Conservation (phyloP, 92 coral and sea anemone genomes). For the Palythoa caribaeorum region DNA sequence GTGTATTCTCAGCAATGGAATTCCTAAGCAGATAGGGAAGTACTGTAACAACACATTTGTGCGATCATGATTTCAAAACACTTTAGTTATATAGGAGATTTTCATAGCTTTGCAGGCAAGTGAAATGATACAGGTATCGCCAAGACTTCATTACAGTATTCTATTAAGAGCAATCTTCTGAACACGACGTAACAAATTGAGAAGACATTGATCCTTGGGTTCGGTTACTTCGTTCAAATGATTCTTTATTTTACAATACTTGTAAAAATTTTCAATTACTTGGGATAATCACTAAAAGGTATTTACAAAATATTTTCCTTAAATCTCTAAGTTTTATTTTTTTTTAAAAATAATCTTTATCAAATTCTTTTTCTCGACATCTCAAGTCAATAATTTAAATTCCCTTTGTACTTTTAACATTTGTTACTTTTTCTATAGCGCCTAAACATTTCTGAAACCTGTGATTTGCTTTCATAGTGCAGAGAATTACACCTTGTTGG, state of each 20-base stretch:
- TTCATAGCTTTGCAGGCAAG: constrained; percentile 18
- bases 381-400: constrained; percentile 7
- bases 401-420: background rate
- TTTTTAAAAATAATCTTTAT: background rate
- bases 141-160: background rate
- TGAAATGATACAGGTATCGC: constrained; percentile 33
- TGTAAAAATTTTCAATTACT: constrained; percentile 23
- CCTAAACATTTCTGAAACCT: constrained; percentile 4
- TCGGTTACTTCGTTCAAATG: constrained; percentile 42
- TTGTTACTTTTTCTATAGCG: background rate
- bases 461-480: constrained; percentile 13
- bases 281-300: background rate
- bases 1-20: background rate
- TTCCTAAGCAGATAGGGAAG: constrained; percentile 27
- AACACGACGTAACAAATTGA: constrained; percentile 23
- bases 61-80: background rate
- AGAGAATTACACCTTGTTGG: constrained; percentile 23
- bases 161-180: constrained; percentile 10
- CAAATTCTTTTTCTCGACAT: constrained; percentile 2
- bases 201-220: constrained; percentile 30
- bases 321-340: constrained; percentile 3
- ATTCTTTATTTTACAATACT: background rate
- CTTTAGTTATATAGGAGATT: background rate
- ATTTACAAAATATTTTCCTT: background rate
- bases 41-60: background rate